These are phyloP conservation scores for Erebia aethiops DNA, from an alignment of 2,888 invertebrate genomes.

Conservation along the genomic window DNA sequence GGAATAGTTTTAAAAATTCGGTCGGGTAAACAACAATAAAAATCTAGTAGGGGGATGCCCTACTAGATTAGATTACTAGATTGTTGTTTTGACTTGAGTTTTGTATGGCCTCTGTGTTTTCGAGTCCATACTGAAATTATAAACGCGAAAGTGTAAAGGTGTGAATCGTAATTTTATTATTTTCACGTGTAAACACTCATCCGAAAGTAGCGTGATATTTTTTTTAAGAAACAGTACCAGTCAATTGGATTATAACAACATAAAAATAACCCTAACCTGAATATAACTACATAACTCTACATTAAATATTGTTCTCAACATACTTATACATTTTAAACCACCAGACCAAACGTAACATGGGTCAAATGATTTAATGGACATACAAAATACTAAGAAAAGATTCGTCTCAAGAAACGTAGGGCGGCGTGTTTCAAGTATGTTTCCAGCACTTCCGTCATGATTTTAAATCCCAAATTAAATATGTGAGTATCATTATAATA, in stretches of 20 bases:
- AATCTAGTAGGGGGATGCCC: too few species aligned
- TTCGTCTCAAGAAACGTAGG: not conserved
- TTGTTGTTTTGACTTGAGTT: too few species aligned
- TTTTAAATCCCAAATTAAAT: too few species aligned
- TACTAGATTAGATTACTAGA: too few species aligned
- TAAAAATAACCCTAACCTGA: constrained; percentile 64
- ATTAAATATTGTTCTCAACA: too few species aligned
- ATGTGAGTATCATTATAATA: too few species aligned
- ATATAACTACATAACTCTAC: constrained; percentile 57
- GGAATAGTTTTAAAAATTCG: too few species aligned
- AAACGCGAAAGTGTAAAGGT: too few species aligned
- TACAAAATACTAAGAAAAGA: not conserved
- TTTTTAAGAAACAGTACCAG: not conserved
- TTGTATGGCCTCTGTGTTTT: too few species aligned
- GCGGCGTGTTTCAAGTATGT: not conserved
- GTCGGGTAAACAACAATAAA: too few species aligned
- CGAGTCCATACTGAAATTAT: too few species aligned
- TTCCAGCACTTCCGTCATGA: too few species aligned
- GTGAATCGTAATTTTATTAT: not conserved
- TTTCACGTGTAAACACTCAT: constrained; percentile 6
- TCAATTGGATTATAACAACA: constrained; percentile 40
- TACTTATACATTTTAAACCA: not conserved
- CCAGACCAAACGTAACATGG: not conserved
- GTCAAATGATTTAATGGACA: not conserved
- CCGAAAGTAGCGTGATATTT: not conserved